Percentiles rank a stretch among this genome's conserved stretches.
These are phyloP conservation scores for Perognathus longimembris DNA, from an alignment of 2,113 vertebrate species.

Conservation along the genomic window DNA sequence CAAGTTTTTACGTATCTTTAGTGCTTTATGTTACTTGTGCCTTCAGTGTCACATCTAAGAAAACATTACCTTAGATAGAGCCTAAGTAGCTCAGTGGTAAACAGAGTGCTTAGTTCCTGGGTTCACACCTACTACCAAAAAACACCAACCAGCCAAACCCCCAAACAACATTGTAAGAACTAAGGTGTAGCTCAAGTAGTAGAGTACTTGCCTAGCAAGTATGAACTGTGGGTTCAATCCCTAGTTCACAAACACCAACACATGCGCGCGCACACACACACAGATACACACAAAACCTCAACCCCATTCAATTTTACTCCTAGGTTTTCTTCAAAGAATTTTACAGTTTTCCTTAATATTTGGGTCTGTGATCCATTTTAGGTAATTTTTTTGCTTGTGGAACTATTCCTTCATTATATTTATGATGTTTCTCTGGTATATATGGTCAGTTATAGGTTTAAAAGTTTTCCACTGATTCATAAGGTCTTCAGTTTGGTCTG, in stretches of 20 bases:
- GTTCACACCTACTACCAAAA: background rate
- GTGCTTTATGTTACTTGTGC: background rate
- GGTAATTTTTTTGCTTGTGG: background rate
- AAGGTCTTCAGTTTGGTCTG: background rate
- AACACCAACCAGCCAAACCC: background rate
- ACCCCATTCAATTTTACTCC: background rate
- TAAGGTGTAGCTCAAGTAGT: too few species aligned
- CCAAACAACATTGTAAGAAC: background rate
- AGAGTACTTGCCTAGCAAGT: too few species aligned
- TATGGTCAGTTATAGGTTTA: background rate
- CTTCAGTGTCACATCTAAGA: slow-evolving; percentile 7
- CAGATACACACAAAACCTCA: background rate
- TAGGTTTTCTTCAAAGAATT: slow-evolving; percentile 4
- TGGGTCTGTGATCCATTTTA: background rate
- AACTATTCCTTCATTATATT: background rate
- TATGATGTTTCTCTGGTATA: background rate
- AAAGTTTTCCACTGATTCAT: background rate
- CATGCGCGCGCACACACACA: too few species aligned
- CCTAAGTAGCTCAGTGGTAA: background rate
- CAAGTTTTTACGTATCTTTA: background rate
- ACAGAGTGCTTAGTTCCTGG: background rate
- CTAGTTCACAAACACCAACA: background rate
- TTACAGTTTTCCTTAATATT: background rate
- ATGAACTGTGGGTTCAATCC: background rate
- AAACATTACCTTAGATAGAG: background rate